phyloP scores from a whole-genome alignment of 2,113 vertebrate species.

The Lonchura striata region DNA sequence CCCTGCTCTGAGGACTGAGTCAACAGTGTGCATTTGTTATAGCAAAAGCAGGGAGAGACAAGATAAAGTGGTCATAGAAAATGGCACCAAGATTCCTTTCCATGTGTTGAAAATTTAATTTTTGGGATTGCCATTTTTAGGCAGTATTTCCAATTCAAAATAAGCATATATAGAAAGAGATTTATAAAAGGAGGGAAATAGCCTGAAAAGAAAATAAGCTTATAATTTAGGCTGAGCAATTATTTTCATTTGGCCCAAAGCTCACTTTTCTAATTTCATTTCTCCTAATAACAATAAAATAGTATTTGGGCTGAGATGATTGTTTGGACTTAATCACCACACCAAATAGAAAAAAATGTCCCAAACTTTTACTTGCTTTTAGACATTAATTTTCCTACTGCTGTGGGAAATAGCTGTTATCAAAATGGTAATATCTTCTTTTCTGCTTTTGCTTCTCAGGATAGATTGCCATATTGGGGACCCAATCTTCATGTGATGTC shows the following conservation, averaged over 20 bases:
- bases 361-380: not conserved
- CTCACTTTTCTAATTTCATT: not conserved
- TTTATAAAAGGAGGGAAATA: not conserved
- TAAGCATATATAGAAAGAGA: not conserved
- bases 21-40: not conserved
- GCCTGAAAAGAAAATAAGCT: not conserved
- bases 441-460: not conserved
- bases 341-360: not conserved
- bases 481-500: rapidly evolving
- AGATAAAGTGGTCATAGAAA: not conserved
- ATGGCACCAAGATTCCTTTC: not conserved
- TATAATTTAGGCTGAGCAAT: not conserved
- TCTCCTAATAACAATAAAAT: not conserved
- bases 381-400: not conserved
- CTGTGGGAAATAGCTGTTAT: not conserved
- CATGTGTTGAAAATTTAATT: not conserved
- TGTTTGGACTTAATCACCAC: not conserved
- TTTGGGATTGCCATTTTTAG: not conserved
- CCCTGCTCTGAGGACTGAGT: not conserved
- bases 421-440: not conserved
- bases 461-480: not conserved
- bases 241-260: not conserved
- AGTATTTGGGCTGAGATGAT: not conserved
- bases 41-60: not conserved
- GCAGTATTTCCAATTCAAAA: not conserved